Evolutionary conservation across 2,797 vertebrate genomes (phyloP).

Genomic region (Betta splendens): DNA sequence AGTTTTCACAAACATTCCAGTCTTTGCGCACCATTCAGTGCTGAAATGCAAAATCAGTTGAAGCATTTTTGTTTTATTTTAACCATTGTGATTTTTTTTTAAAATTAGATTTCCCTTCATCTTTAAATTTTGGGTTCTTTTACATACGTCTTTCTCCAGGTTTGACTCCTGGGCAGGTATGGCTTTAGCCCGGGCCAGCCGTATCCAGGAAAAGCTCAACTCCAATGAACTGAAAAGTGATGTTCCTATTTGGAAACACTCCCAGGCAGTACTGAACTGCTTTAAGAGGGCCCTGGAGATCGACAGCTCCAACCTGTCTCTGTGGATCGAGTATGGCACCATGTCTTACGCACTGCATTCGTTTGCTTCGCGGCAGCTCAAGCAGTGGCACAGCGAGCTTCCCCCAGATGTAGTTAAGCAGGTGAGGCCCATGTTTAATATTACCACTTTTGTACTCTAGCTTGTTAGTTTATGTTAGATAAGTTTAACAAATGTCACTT

Average conservation of each 20-base stretch:
- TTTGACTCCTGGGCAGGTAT: slow-evolving; percentile 99
- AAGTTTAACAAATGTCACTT: slow-evolving; percentile 13
- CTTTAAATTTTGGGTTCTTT: neutral
- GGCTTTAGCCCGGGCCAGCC: slow-evolving; percentile 95
- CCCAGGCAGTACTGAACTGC: slow-evolving; percentile 91
- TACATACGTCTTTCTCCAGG: slow-evolving; percentile 67
- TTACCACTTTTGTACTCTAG: slow-evolving; percentile 4
- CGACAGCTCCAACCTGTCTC: slow-evolving; percentile 91
- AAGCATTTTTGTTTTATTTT: too few relatives aligned
- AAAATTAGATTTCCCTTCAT: neutral
- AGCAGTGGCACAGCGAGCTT: slow-evolving; percentile 90
- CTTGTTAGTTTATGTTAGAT: slow-evolving; percentile 5
- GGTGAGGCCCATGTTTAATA: slow-evolving; percentile 72
- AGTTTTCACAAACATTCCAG: too few relatives aligned
- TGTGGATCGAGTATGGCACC: slow-evolving; percentile 98
- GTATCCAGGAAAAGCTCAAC: slow-evolving; percentile 98
- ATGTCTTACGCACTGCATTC: slow-evolving; percentile 96
- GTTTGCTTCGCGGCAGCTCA: slow-evolving; percentile 95
- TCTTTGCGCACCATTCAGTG: too few relatives aligned
- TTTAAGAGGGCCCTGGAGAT: slow-evolving; percentile 95
- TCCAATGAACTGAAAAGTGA: slow-evolving; percentile 97
- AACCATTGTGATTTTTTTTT: neutral
- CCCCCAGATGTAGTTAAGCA: slow-evolving; percentile 90
- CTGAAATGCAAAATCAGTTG: too few relatives aligned
- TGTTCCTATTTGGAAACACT: slow-evolving; percentile 95